A percentile compares a stretch with the other conserved stretches of the same genome.
Conservation (phyloP, 2,888 invertebrate genomes). For the Panzeria rudis region DNA sequence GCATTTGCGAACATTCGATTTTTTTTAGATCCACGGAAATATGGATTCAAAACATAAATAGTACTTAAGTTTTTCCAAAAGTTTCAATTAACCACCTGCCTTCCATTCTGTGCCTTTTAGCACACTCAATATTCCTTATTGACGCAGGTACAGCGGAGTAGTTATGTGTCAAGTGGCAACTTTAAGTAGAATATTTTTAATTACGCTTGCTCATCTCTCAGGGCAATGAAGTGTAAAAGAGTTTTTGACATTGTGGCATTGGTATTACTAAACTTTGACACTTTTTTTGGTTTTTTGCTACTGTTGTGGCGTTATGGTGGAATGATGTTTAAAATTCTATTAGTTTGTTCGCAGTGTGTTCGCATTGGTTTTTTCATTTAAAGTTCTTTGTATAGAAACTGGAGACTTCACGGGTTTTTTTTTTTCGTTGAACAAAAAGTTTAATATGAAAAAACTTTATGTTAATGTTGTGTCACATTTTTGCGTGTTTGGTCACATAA, state of each 20-base stretch:
- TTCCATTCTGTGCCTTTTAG: not conserved
- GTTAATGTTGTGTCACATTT: slow-evolving; percentile 69
- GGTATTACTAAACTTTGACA: slow-evolving; percentile 71
- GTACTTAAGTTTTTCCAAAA: too few species aligned
- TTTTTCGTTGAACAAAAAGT: not conserved
- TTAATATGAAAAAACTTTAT: slow-evolving; percentile 35
- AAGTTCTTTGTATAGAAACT: not conserved
- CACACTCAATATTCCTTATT: not conserved
- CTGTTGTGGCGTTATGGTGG: slow-evolving; percentile 3
- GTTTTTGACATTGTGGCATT: slow-evolving; percentile 69
- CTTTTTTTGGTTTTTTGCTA: slow-evolving; percentile 40
- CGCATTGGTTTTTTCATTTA: slow-evolving; percentile 18
- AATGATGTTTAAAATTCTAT: slow-evolving; percentile 26
- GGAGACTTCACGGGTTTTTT: slow-evolving; percentile 4
- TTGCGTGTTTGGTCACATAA: slow-evolving; percentile 57
- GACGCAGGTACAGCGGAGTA: slow-evolving; percentile 42
- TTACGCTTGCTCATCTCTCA: slow-evolving; percentile 64
- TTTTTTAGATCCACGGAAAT: too few species aligned
- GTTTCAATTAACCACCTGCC: not conserved
- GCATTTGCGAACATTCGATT: too few species aligned
- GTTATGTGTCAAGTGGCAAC: slow-evolving; percentile 50
- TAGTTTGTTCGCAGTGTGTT: slow-evolving; percentile 31
- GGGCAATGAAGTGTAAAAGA: slow-evolving; percentile 69
- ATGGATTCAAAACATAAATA: too few species aligned
- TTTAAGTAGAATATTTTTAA: slow-evolving; percentile 46